Conservation (phyloP, 2,113 vertebrate genomes). For the Arizona elegans region DNA sequence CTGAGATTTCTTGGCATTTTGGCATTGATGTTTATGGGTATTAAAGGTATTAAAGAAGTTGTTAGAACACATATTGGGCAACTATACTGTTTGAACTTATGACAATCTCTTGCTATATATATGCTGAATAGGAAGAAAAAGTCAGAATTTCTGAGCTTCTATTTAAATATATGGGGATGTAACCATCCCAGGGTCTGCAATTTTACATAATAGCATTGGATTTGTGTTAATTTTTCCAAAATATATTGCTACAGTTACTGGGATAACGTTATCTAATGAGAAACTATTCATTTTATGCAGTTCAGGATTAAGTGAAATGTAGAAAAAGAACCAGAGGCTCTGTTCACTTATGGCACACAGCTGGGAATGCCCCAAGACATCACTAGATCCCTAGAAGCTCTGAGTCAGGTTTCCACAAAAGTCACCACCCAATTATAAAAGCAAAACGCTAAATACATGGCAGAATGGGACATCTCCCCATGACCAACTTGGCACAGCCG, state of each 20-base stretch:
- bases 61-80: background rate
- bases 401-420: background rate
- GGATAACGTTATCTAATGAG: background rate
- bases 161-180: background rate
- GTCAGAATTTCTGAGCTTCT: background rate
- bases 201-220: background rate
- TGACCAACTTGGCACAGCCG: background rate
- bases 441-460: background rate
- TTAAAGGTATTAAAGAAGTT: background rate
- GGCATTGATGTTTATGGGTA: accelerated
- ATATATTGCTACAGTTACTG: background rate
- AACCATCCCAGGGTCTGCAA: background rate
- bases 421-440: background rate
- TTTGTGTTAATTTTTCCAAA: background rate
- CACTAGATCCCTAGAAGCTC: background rate
- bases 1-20: accelerated
- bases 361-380: background rate
- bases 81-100: accelerated
- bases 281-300: background rate
- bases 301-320: background rate
- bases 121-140: background rate
- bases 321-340: background rate
- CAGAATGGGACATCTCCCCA: background rate
- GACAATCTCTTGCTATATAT: background rate
- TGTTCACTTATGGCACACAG: background rate